A percentile compares a stretch with the other conserved stretches of the same genome.
These are phyloP conservation scores for Orthosia cruda DNA, from an alignment of 2,888 invertebrate species.

Conservation along the genomic window DNA sequence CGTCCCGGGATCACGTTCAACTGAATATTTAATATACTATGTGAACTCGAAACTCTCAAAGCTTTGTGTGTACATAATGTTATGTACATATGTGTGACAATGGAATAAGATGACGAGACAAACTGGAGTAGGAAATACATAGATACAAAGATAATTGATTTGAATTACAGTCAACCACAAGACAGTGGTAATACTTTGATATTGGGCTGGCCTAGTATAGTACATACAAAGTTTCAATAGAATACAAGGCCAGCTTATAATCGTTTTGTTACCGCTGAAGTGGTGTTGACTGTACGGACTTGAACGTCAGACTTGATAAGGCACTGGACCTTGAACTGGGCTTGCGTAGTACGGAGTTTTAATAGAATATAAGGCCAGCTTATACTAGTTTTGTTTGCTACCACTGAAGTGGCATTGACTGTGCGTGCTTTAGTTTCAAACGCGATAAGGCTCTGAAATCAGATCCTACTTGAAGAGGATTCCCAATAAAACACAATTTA, in stretches of 20 bases:
- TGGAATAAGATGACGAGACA: slow-evolving; percentile 12
- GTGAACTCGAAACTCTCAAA: slow-evolving; percentile 49
- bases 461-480: not conserved
- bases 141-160: not conserved
- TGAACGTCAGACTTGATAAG: slow-evolving; percentile 35
- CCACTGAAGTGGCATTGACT: too few species aligned
- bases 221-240: too few species aligned
- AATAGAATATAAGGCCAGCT: too few species aligned
- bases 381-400: too few species aligned
- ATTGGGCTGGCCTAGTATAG: too few species aligned
- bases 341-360: too few species aligned
- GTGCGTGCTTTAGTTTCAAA: slow-evolving; percentile 25
- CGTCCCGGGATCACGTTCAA: slow-evolving; percentile 38
- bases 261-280: too few species aligned
- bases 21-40: slow-evolving; percentile 63
- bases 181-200: too few species aligned
- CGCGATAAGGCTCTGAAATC: slow-evolving; percentile 40
- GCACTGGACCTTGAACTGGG: not conserved
- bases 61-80: slow-evolving; percentile 14
- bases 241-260: too few species aligned
- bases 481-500: slow-evolving; percentile 38
- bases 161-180: too few species aligned
- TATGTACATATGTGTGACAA: slow-evolving; percentile 30
- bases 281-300: not conserved
- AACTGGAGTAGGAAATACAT: not conserved